These are phyloP conservation scores for rat (Rattus norvegicus) DNA, from an alignment of 2,113 vertebrate species.

Conservation along the genomic window DNA sequence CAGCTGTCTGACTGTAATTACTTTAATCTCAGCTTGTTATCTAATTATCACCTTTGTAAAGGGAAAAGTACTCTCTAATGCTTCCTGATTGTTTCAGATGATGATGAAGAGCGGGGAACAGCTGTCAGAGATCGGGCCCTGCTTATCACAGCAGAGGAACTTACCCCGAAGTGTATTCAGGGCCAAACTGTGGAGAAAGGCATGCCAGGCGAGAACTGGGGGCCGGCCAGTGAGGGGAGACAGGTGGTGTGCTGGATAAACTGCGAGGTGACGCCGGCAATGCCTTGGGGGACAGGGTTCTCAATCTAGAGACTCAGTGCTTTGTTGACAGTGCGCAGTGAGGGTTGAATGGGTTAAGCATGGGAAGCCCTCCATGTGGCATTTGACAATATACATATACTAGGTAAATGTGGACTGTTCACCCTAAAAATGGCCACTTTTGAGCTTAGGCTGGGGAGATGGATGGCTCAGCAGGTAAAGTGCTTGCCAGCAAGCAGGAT, in stretches of 20 bases:
- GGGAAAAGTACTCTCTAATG: conserved; percentile 93
- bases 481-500: background rate
- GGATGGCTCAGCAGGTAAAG: background rate
- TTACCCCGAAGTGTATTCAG: conserved; percentile 83
- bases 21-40: conserved; percentile 96
- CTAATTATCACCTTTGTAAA: conserved; percentile 96
- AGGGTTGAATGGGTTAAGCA: background rate
- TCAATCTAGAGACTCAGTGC: background rate
- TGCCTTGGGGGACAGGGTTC: background rate
- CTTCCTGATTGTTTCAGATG: conserved; percentile 91
- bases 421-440: background rate
- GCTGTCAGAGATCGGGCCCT: conserved; percentile 90
- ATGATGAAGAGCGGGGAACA: conserved; percentile 91
- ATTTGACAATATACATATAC: background rate
- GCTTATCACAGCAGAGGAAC: conserved; percentile 85
- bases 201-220: background rate
- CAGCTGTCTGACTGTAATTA: conserved; percentile 94
- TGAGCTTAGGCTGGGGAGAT: background rate
- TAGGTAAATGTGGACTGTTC: background rate
- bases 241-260: background rate
- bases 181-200: conserved; percentile 63
- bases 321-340: background rate
- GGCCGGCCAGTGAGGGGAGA: conserved; percentile 3
- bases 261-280: conserved; percentile 18
- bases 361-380: rapidly evolving